Conservation (phyloP, 2,797 vertebrate genomes). For the Sparidentex hasta region DNA sequence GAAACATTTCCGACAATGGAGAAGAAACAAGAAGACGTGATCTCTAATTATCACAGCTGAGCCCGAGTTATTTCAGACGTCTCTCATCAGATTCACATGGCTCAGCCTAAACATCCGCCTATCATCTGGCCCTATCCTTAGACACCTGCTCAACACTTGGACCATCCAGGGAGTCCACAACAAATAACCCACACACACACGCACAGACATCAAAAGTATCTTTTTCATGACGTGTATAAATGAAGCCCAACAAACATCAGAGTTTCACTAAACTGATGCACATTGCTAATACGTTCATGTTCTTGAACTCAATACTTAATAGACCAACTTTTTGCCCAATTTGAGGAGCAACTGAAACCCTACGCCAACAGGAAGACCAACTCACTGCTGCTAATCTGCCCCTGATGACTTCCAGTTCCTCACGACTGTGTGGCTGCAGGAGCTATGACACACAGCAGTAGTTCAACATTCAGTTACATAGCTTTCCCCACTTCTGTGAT, state of each 20-base stretch:
- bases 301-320: conserved; percentile 10
- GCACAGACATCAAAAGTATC: not conserved
- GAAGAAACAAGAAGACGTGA: conserved; percentile 26
- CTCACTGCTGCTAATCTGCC: conserved; percentile 38
- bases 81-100: conserved; percentile 44
- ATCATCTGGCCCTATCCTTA: conserved; percentile 52
- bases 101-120: conserved; percentile 67
- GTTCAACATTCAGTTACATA: conserved; percentile 33
- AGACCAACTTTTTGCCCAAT: conserved; percentile 20
- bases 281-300: conserved; percentile 4
- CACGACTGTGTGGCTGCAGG: conserved; percentile 41
- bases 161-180: conserved; percentile 29
- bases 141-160: conserved; percentile 73
- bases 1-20: conserved; percentile 48
- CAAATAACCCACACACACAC: conserved; percentile 5
- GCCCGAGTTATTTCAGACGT: conserved; percentile 43
- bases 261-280: not conserved
- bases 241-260: not conserved
- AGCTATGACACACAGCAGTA: conserved; percentile 6
- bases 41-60: conserved; percentile 52
- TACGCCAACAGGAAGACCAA: conserved; percentile 50
- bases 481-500: conserved; percentile 31
- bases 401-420: conserved; percentile 56
- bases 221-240: not conserved
- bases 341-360: conserved; percentile 39